phyloP scores from a whole-genome alignment of 2,797 vertebrate species.

The Diplodus puntazzo region DNA sequence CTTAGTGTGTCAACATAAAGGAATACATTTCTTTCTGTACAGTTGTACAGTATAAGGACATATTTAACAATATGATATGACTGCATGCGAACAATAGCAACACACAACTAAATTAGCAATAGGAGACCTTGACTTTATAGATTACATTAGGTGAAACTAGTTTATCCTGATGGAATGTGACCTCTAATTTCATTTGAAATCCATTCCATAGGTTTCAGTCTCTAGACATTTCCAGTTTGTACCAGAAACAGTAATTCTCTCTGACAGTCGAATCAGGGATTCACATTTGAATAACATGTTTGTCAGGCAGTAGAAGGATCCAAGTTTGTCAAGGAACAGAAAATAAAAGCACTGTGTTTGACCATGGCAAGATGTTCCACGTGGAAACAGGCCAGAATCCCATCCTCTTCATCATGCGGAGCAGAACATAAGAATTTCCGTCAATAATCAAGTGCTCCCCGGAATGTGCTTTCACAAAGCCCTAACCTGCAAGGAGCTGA shows the following conservation, averaged over 20 bases:
- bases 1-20: slow-evolving; percentile 19
- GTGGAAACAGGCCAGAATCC: slow-evolving; percentile 15
- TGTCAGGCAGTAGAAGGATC: not conserved
- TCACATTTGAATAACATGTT: slow-evolving; percentile 23
- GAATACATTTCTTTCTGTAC: slow-evolving; percentile 29
- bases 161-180: slow-evolving; percentile 56
- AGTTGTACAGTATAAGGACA: slow-evolving; percentile 7
- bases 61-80: slow-evolving; percentile 42
- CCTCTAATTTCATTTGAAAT: slow-evolving; percentile 56
- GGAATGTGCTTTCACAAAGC: slow-evolving; percentile 29
- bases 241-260: slow-evolving; percentile 11
- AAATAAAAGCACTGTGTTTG: not conserved
- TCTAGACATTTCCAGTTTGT: slow-evolving; percentile 24
- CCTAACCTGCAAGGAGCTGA: slow-evolving; percentile 44
- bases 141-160: slow-evolving; percentile 21
- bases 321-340: not conserved
- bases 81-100: slow-evolving; percentile 35
- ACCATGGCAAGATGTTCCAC: not conserved
- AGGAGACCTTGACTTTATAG: slow-evolving; percentile 26
- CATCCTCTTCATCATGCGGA: slow-evolving; percentile 23
- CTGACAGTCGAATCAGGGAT: slow-evolving; percentile 4
- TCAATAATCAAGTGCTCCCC: slow-evolving; percentile 42
- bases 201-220: slow-evolving; percentile 25
- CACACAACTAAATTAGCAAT: slow-evolving; percentile 41
- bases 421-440: slow-evolving; percentile 24